Evolutionary conservation across 2,797 vertebrate species (phyloP).

Genomic region (Manis pentadactyla): DNA sequence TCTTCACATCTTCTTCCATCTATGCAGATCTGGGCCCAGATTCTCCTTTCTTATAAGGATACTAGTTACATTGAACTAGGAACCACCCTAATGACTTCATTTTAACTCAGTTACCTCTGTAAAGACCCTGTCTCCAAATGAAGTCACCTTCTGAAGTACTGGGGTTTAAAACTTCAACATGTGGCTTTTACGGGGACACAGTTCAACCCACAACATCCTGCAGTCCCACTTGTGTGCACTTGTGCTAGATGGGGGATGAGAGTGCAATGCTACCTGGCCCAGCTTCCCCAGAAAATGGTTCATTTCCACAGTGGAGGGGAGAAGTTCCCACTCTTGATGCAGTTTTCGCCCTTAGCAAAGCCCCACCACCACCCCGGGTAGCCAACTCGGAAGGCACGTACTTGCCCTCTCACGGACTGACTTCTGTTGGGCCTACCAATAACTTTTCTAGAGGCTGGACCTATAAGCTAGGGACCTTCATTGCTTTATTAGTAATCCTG

Average conservation of each 20-base stretch:
- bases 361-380: background rate
- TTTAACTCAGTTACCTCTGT: background rate
- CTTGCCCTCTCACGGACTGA: background rate
- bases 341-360: background rate
- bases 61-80: background rate
- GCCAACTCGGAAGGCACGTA: too few relatives aligned
- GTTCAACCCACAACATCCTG: background rate
- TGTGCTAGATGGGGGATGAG: background rate
- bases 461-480: background rate
- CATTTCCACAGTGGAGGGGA: background rate
- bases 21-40: background rate
- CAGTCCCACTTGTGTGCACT: background rate
- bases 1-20: background rate
- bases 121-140: background rate
- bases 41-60: background rate
- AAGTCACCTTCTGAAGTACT: background rate
- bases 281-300: background rate
- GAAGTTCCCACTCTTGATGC: background rate
- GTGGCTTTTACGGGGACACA: background rate
- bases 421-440: too few relatives aligned
- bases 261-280: background rate
- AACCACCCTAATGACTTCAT: background rate
- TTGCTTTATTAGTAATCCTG: conserved; percentile 19
- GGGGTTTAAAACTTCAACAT: background rate
- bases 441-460: background rate